Base-by-base conservation (phyloP, 2,888 invertebrate species). In the Malthinus flaveolus region DNA sequence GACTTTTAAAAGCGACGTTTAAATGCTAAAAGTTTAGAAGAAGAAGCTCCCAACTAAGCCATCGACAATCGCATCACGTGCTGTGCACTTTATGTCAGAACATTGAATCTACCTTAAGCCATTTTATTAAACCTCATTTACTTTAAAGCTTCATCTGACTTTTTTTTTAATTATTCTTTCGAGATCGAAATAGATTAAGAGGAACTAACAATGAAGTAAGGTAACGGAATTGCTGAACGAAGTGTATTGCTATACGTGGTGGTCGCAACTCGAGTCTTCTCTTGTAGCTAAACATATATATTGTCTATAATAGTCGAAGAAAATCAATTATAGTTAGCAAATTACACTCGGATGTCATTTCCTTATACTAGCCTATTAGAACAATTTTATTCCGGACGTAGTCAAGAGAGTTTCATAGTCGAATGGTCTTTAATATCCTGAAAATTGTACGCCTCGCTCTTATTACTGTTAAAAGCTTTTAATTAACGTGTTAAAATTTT, bases 81-180 rank as follows among this genome's bases (percentile, higher is more conserved):
- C 67, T 61, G 67, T 64, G 66, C 68, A 70, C 71, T 70, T 64
- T 66, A 71, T 71, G 71, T 70, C 65, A 56, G 66, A 62, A 68
- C 68, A 70, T 69, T 66, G 69, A 68, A 71, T 68, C 67, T 66
- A 70, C 67, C 70, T 71, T 69, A 65, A 71, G 68, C 71, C 68
- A 65, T 73, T 71, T 72, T 71, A 71, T 71, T 69, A 69, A 72
- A 72, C 66, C 68, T 69, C 71, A 71, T 72, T 72, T 72, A 72
- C 71, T 71, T 66, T 62, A 64, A 66, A 66, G 69, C 70, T 70
- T 71, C 70, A 71, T 71, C 71, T 67, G 66, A 65, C 63, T 60
- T 65, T 65, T 66, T 64, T 57, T 52, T 53, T 61, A 66, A 63
- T 61, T 65, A 66, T 67, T 66, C 61, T 66, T 61, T 69, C 67